Conservation (phyloP, 2,888 invertebrate species). For the Drosophila niveifrons region DNA sequence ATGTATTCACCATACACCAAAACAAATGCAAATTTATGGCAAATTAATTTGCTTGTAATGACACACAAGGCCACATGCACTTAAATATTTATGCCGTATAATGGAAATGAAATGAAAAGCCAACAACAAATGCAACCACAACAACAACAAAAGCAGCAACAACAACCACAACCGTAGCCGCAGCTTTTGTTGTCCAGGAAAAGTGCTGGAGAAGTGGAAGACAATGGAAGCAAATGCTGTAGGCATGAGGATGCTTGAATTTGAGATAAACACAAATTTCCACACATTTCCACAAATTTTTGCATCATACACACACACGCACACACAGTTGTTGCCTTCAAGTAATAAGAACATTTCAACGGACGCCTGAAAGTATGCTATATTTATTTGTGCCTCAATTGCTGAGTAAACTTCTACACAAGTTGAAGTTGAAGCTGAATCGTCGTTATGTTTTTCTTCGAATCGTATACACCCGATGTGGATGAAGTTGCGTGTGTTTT, state of each 20-base stretch:
- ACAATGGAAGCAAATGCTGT: conserved; percentile 50
- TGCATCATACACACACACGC: neutral
- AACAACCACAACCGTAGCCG: conserved; percentile 19
- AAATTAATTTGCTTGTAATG: conserved; percentile 71
- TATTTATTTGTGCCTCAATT: neutral
- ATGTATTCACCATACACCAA: conserved; percentile 46
- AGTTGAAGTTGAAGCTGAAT: neutral
- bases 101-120: conserved; percentile 59
- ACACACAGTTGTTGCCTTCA: neutral
- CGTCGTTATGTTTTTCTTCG: neutral
- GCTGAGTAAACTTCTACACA: neutral
- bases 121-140: conserved; percentile 38
- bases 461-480: conserved; percentile 29
- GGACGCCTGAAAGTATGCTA: conserved; percentile 17
- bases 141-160: conserved; percentile 25
- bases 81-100: conserved; percentile 68
- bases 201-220: conserved; percentile 25
- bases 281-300: conserved; percentile 17
- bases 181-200: conserved; percentile 22
- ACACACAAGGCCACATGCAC: conserved; percentile 55
- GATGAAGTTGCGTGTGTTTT: neutral
- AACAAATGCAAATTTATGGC: conserved; percentile 68
- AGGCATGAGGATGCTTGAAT: conserved; percentile 18
- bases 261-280: conserved; percentile 27
- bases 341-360: conserved; percentile 2